phyloP scores from a whole-genome alignment of 2,797 vertebrate species.

The Iguana delicatissima region DNA sequence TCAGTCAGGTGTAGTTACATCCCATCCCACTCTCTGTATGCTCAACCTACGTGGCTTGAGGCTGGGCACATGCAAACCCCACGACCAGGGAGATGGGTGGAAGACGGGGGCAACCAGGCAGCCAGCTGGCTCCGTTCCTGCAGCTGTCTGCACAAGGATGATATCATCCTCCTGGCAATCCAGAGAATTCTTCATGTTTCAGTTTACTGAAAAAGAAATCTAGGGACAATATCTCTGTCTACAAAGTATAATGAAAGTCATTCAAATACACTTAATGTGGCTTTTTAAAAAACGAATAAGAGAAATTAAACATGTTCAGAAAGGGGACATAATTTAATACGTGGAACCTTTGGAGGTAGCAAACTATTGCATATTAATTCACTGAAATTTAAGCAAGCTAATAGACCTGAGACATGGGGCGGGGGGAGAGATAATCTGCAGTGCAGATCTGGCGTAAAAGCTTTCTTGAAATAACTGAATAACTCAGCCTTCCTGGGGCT shows the following conservation, averaged over 20 bases:
- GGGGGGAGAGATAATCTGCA: too few species aligned
- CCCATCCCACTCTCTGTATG: too few species aligned
- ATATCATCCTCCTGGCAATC: background rate
- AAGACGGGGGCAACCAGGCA: too few species aligned
- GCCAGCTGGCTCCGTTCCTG: too few species aligned
- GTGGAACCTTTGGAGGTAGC: background rate
- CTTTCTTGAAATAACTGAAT: background rate
- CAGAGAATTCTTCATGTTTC: background rate
- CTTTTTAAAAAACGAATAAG: background rate
- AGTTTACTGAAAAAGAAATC: background rate
- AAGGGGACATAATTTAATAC: background rate
- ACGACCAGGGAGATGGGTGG: too few species aligned
- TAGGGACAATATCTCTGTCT: background rate
- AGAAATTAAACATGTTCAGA: background rate
- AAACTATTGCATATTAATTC: background rate
- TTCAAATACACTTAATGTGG: background rate
- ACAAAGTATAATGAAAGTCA: background rate
- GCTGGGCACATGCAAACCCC: too few species aligned
- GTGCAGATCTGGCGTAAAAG: background rate
- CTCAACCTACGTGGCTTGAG: too few species aligned
- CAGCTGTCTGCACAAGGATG: background rate
- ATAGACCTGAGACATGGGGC: background rate
- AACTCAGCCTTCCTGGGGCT: conserved; percentile 6
- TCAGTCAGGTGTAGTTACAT: too few species aligned
- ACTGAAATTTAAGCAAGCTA: background rate